Conservation (phyloP, 2,113 vertebrate genomes). For the Todiramphus saurophagus region DNA sequence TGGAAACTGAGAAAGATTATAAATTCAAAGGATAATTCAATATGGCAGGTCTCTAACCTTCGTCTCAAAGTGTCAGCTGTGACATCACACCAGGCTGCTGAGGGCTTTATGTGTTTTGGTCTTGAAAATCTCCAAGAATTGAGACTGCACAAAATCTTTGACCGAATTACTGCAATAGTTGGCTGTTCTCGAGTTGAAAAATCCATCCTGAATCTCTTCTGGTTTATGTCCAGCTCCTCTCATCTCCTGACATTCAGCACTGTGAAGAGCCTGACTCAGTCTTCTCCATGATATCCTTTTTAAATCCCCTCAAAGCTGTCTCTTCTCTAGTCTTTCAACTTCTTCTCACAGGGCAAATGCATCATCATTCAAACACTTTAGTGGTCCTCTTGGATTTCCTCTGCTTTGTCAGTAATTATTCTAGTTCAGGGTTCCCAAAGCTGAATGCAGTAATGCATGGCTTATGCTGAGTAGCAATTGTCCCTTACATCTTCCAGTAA, state of each 20-base stretch:
- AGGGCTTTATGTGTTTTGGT: neutral
- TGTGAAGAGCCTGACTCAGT: neutral
- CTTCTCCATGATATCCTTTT: neutral
- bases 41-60: neutral
- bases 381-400: neutral
- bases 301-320: neutral
- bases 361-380: neutral
- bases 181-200: neutral
- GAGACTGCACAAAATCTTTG: neutral
- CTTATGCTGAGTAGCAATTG: neutral
- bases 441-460: neutral
- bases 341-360: neutral
- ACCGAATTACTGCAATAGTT: neutral
- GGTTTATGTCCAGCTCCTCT: neutral
- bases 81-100: neutral
- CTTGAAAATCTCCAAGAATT: neutral
- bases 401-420: neutral
- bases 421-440: neutral
- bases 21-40: neutral
- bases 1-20: neutral
- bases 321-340: neutral
- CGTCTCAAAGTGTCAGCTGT: neutral
- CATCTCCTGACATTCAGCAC: neutral
- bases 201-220: neutral
- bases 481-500: neutral